These are phyloP conservation scores for Amazona guildingii DNA, from an alignment of 2,113 vertebrate species.

Conservation along the genomic window DNA sequence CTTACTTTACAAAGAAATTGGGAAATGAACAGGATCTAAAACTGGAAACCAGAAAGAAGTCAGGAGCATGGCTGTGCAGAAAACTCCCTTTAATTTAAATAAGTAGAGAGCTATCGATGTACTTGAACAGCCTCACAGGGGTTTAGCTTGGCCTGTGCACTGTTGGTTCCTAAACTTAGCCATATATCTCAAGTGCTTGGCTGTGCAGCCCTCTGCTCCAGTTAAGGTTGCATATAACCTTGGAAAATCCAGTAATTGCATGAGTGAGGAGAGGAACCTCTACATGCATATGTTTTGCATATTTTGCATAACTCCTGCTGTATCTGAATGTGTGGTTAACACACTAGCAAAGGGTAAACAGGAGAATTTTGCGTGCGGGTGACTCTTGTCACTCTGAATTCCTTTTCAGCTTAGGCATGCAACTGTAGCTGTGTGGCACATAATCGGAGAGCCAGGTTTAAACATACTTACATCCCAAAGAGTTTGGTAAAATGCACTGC, in stretches of 20 bases:
- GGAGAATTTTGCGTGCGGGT: neutral
- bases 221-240: neutral
- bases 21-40: neutral
- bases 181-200: accelerated
- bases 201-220: neutral
- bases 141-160: neutral
- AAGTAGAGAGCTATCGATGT: neutral
- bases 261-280: neutral
- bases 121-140: neutral
- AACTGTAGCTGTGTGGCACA: neutral
- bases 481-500: neutral
- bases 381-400: neutral
- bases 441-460: neutral
- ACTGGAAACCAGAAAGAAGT: neutral
- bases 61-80: neutral
- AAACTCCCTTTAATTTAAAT: neutral
- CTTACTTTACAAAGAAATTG: neutral
- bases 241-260: neutral
- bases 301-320: neutral
- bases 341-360: neutral
- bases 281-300: neutral
- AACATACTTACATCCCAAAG: neutral
- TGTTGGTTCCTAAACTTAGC: neutral
- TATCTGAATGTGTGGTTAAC: no score
- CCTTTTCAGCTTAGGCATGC: neutral